Evolutionary conservation across 2,797 vertebrate genomes (phyloP), one percentile per base, ranked within the genome.

Genomic region (Mormyrops boulengeri): DNA sequence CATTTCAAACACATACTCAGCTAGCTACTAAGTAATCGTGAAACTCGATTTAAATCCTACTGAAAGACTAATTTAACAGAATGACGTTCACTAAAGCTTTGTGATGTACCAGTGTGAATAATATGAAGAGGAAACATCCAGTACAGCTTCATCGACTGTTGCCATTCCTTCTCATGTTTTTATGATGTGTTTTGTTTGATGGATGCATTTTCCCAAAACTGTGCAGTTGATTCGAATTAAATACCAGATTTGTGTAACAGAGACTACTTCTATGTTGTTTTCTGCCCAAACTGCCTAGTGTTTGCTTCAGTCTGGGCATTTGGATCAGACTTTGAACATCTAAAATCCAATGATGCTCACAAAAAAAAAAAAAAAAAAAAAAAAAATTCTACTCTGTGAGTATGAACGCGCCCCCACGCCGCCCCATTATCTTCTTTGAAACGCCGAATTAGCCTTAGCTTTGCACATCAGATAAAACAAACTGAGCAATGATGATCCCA

Each of bases 1-100:
- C 30, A 12, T 49, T 89, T 11, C 69, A 47, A 55, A 6, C 12
- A 50, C 47, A 62, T n/a, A 19, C 66, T 73, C 66, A 38, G 38
- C n/a, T 66, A 49, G 34, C 62, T 88, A 22, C 44, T 6, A 88
- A 88, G 11, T 50, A 53, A 88, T 34, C 22, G 22, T 34, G 6
- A 26, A 22, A 30, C 17, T n/a, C n/a, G 22, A 84, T 8, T 41
- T 44, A 44, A 88, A 66, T n/a, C 87, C 85, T 60, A 87, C 85
- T 87, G 85, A 87, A 60, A 30, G 12, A 85, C 22, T 85, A 26
- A 85, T 55, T 87, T 55, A 87, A 87, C 85, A 87, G 50, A 87
- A 57, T n/a, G 14, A 11, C 8, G 8, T 41, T 57, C 34, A 30
- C 30, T 60, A 34, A 87, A 17, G 85, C 52, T 57, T 55, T 17